These are phyloP conservation scores for Athalia circularis DNA, from an alignment of 2,888 invertebrate genomes.

Conservation along the genomic window DNA sequence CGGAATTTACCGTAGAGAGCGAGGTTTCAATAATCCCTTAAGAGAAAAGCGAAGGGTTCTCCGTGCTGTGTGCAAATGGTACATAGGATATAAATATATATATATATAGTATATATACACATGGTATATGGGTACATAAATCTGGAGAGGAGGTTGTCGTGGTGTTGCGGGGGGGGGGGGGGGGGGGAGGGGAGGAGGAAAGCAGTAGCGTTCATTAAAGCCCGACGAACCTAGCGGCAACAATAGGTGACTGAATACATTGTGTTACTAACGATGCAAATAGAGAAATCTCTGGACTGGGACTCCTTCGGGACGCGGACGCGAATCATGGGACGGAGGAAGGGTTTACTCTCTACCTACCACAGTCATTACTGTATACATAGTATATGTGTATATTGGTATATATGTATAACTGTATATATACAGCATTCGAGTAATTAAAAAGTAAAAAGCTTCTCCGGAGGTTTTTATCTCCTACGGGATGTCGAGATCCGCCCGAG, in stretches of 20 bases:
- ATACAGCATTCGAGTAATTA: slow-evolving; percentile 21
- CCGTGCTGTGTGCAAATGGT: no score
- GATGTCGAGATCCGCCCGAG: no score
- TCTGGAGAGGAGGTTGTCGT: slow-evolving; percentile 13
- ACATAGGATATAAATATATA: no score
- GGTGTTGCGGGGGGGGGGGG: neutral
- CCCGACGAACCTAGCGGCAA: slow-evolving; percentile 17
- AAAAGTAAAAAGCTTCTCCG: neutral
- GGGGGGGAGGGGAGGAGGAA: neutral
- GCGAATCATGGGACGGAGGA: no score
- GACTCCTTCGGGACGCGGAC: neutral
- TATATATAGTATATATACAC: no score
- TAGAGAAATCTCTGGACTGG: slow-evolving; percentile 26
- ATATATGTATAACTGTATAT: no score
- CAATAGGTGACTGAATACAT: slow-evolving; percentile 41
- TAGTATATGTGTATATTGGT: neutral
- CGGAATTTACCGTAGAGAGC: no score
- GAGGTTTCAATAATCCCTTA: no score
- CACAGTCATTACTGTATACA: neutral
- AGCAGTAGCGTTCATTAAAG: slow-evolving; percentile 34
- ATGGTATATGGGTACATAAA: no score
- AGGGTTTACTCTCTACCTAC: no score
- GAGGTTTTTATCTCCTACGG: neutral
- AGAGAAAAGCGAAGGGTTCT: no score
- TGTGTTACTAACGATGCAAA: slow-evolving; percentile 43